Evolutionary conservation across 2,888 invertebrate species (phyloP).

Genomic region (Lepidocyrtinus sp.): DNA sequence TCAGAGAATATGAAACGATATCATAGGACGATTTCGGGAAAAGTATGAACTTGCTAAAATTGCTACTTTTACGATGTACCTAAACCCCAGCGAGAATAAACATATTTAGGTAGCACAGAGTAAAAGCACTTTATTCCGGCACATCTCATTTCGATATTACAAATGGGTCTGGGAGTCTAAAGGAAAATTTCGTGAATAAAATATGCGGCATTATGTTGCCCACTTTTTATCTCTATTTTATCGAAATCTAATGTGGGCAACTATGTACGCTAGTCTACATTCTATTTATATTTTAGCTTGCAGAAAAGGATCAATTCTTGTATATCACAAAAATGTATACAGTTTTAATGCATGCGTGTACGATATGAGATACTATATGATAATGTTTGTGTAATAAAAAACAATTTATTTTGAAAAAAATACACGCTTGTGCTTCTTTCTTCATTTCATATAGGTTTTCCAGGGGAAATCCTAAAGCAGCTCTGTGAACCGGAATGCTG

Average conservation of each 20-base stretch:
- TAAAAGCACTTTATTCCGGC: no score
- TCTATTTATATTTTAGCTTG: neutral
- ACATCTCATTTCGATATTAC: no score
- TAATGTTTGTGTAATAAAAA: constrained; percentile 38
- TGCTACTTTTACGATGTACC: neutral
- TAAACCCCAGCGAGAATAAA: no score
- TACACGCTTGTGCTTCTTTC: neutral
- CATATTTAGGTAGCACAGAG: no score
- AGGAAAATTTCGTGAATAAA: neutral
- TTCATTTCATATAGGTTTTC: constrained; percentile 10
- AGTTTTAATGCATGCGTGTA: neutral
- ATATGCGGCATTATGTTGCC: neutral
- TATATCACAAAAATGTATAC: neutral
- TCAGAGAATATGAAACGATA: no score
- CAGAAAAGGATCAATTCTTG: neutral
- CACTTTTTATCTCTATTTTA: neutral
- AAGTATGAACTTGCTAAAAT: neutral
- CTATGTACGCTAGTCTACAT: no score
- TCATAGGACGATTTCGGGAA: neutral
- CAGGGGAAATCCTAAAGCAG: neutral
- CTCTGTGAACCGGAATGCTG: no score
- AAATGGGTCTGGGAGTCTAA: no score
- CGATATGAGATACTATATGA: neutral
- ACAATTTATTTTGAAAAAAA: constrained; percentile 44
- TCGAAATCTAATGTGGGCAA: no score